Evolutionary conservation across 23 tunicate genomes (phyloP), one percentile per base, ranked within the genome.

Genomic region (Halocynthia aurantium): DNA sequence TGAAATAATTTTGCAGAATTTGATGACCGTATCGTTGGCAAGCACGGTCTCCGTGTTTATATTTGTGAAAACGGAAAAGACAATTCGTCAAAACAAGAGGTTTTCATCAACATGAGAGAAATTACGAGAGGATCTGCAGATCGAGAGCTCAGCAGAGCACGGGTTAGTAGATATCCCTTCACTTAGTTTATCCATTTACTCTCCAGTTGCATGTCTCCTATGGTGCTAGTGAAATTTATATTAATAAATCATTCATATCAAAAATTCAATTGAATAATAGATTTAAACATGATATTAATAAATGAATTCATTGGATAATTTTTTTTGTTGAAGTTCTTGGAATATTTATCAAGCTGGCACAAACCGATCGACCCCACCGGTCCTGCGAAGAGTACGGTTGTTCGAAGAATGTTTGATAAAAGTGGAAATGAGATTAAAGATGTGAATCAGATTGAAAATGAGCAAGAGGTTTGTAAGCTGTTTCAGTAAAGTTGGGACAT

Each of bases 61-160:
- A 83, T 88, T 21, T 88, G 52, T 71, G 95, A 88, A 19, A 88
- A 88, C 64, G 95, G 95, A 0, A 79, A 72, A 51, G 95, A 88
- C 18, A 52, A 52, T 7, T 52, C 51, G 8, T 62, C 51, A 6
- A 31, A 31, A 31, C 87, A 79, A 53, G 54, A 53, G 7, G 80
- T 78, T 52, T 79, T 76, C 58, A 12, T 88, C 18, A 88, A 88
- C 62, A 83, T 88, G 95, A 62, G 95, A 49, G 95, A 83, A 44
- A 83, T 88, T 9, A 84, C 55, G 51, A 75, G 95, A 44, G 95
- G 95, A 18, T 18, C 87, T 6, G 81, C 57, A 65, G 87, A 88
- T 52, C 69, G 50, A 52, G 67, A 73, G 51, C 73, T 88, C 6
- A 78, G 83, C 51, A 73, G 75, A 74, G 63, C 84, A n/a, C 72